Percentiles rank a stretch among this genome's conserved stretches.
Evolutionary conservation across 1,140 invertebrate genomes (phyloP).

Genomic region (Polyergus mexicanus): DNA sequence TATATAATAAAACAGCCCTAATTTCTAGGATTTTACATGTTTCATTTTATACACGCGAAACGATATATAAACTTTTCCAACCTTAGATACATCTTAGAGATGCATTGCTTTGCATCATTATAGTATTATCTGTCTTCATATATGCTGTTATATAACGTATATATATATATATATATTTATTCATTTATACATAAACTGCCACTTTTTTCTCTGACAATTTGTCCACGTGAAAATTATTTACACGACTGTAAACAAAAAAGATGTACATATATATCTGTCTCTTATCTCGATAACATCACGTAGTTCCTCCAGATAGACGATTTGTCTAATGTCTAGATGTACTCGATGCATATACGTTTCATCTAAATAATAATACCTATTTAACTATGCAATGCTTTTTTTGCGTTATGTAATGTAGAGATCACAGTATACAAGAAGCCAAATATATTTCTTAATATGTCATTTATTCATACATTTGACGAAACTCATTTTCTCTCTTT

Average conservation of each 20-base stretch:
- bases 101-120: slow-evolving; percentile 2
- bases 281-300: slow-evolving; percentile 52
- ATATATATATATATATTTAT: slow-evolving; percentile 68
- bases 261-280: slow-evolving; percentile 58
- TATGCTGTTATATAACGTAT: slow-evolving; percentile 77
- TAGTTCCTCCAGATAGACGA: slow-evolving; percentile 35
- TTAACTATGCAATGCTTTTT: slow-evolving; percentile 55
- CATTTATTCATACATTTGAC: slow-evolving; percentile 34
- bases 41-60: slow-evolving; percentile 82
- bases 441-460: slow-evolving; percentile 82
- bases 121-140: slow-evolving; percentile 10
- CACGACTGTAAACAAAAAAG: slow-evolving; percentile 61
- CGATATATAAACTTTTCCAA: slow-evolving; percentile 64
- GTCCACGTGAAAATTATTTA: slow-evolving; percentile 69
- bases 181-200: slow-evolving; percentile 68
- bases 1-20: slow-evolving; percentile 85
- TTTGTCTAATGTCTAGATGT: slow-evolving; percentile 37
- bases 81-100: slow-evolving; percentile 21
- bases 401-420: slow-evolving; percentile 73
- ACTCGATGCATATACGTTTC: slow-evolving; percentile 37
- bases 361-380: slow-evolving; percentile 38
- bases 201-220: slow-evolving; percentile 64
- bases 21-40: slow-evolving; percentile 85
- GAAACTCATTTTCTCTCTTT: neutral
- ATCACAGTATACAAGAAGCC: slow-evolving; percentile 87